Base-by-base conservation (phyloP, 2,797 vertebrate genomes). In the Leptatherina wallacei region DNA sequence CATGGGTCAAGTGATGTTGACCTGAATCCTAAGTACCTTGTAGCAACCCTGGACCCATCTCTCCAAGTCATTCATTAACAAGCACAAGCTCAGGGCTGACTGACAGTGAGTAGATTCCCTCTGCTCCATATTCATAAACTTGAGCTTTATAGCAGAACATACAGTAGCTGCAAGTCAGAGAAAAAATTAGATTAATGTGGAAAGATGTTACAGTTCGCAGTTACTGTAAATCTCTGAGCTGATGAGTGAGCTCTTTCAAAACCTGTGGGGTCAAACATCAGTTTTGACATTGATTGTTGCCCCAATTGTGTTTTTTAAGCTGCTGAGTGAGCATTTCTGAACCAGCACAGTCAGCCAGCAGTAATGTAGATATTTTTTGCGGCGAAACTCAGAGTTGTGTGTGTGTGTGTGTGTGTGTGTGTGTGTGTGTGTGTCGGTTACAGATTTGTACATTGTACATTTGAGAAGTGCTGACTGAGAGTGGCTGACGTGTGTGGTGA, bases 1-100 rank as follows among this genome's bases (percentile, higher is more conserved):
- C 12, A 2, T 22, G 68, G 88, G 88, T 90, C 88, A 88, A 85
- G 85, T 84, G 83, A 61, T 74, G 80, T 72, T 79, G 85, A 89
- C 89, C 83, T 84, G 83, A 89, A 81, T 88, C 82, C 87, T 70
- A 78, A 84, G 79, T 83, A 70, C 81, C 54, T 70, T 65, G 22
- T 60, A 38, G 71, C 75, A 84, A 82, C 79, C 82, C 16, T 61
- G 52, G 67, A 73, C 68, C 30, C 38, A 24, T 59, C 70, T 72
- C 65, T 73, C 78, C 62, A 56, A 82, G 70, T 72, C 69, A 55
- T 75, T 85, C 69, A 74, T 89, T 85, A 86, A 71, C 65, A 75
- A 80, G 65, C 61, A 27, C 11, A 42, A 69, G 57, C 47, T 67
- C 36, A 0, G 27, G 14, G 65, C 44, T 64, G 61, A 77, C 32